Percentiles rank a stretch among this genome's conserved stretches.
phyloP scores from a whole-genome alignment of 2,113 vertebrate genomes.

The Chaetorhynchus papuensis region DNA sequence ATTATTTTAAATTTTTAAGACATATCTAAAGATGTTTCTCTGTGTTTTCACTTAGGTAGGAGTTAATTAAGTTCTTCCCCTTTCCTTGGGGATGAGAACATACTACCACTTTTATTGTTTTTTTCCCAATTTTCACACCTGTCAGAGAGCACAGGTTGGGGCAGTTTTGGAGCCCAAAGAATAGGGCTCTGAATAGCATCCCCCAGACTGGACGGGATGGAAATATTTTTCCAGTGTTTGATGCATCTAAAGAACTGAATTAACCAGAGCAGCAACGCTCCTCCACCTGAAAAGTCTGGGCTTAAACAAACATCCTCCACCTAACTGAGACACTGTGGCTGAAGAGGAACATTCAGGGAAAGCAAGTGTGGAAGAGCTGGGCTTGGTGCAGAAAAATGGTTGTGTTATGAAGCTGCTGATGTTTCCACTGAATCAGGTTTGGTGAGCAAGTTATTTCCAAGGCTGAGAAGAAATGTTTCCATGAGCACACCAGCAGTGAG shows the following conservation, averaged over 20 bases:
- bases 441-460: not conserved
- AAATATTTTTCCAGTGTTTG: not conserved
- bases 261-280: not conserved
- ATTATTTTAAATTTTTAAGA: not conserved
- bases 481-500: not conserved
- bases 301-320: not conserved
- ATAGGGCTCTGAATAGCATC: not conserved
- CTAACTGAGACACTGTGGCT: accelerated
- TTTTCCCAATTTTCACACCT: not conserved
- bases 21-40: not conserved
- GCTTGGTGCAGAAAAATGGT: not conserved
- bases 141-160: not conserved
- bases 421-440: not conserved
- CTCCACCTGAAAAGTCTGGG: not conserved
- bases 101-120: not conserved
- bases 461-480: not conserved
- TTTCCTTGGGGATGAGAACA: not conserved
- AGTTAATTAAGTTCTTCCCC: not conserved
- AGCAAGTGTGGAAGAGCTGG: not conserved
- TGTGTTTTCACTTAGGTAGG: not conserved
- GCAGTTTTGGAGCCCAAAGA: not conserved
- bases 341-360: not conserved
- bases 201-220: accelerated
- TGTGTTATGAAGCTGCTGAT: not conserved
- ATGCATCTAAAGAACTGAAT: not conserved